Conservation (phyloP, 2,113 vertebrate species). For the Miniopterus natalensis region DNA sequence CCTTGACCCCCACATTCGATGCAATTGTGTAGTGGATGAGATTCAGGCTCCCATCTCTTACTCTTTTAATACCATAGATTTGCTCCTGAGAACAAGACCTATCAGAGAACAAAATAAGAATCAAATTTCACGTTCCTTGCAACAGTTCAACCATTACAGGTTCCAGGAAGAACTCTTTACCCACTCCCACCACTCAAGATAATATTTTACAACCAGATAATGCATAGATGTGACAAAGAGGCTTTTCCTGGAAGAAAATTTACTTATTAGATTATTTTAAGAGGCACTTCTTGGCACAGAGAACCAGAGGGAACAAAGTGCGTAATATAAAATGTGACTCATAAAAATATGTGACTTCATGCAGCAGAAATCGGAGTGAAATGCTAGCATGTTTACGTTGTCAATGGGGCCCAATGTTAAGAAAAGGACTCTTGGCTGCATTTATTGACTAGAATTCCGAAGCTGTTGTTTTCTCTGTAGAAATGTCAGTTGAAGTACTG, state of each 20-base stretch:
- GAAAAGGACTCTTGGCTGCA: background rate
- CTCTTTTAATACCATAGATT: slow-evolving; percentile 24
- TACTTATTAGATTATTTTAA: slow-evolving; percentile 72
- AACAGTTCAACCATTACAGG: slow-evolving; percentile 46
- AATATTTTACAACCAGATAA: slow-evolving; percentile 58
- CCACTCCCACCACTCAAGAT: background rate
- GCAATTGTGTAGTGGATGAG: background rate
- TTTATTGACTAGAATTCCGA: slow-evolving; percentile 57
- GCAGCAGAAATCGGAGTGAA: slow-evolving; percentile 17
- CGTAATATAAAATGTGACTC: slow-evolving; percentile 63
- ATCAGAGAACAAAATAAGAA: slow-evolving; percentile 52
- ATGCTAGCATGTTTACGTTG: background rate
- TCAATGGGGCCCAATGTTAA: slow-evolving; percentile 12
- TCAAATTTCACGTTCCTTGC: slow-evolving; percentile 57
- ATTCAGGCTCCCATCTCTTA: background rate
- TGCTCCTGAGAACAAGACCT: slow-evolving; percentile 5
- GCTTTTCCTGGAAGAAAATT: slow-evolving; percentile 55
- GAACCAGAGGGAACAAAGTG: slow-evolving; percentile 42
- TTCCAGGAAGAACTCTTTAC: slow-evolving; percentile 28
- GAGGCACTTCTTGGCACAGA: slow-evolving; percentile 68
- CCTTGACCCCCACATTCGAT: background rate
- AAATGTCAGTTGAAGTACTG: slow-evolving; percentile 16
- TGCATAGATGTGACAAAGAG: slow-evolving; percentile 38
- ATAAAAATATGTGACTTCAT: slow-evolving; percentile 44
- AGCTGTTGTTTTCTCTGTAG: background rate